These are phyloP conservation scores for Lasioglossum marginatum DNA, from an alignment of 2,888 invertebrate species.

Conservation along the genomic window DNA sequence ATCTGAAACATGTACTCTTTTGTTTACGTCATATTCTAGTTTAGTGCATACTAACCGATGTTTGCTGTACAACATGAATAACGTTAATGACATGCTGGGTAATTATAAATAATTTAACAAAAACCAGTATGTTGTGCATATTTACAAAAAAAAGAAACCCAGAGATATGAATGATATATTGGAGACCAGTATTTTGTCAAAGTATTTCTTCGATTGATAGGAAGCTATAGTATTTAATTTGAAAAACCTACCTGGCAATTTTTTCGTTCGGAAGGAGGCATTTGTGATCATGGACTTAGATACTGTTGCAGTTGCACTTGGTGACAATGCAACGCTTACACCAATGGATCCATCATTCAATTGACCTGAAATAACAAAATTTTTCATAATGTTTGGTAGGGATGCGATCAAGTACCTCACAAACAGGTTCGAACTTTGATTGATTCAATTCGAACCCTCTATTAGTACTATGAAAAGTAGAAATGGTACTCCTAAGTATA, in stretches of 20 bases:
- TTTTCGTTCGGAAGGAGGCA: conserved; percentile 98
- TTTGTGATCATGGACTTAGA: conserved; percentile 99
- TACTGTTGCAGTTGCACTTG: conserved; percentile 90
- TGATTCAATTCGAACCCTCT: too few species aligned
- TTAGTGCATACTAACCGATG: conserved; percentile 37
- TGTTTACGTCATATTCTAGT: conserved; percentile 12
- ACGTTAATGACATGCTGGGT: conserved; percentile 41
- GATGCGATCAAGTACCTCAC: too few species aligned
- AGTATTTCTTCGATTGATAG: conserved; percentile 1
- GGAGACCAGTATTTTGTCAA: conserved; percentile 16
- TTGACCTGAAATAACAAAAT: conserved; percentile 86
- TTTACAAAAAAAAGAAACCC: conserved; percentile 12
- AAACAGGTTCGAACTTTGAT: too few species aligned
- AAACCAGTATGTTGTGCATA: conserved; percentile 33
- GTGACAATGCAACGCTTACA: conserved; percentile 91
- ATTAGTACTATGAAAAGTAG: too few species aligned
- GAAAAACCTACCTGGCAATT: conserved; percentile 92
- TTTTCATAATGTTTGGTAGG: conserved; percentile 16
- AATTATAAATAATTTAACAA: conserved; percentile 29
- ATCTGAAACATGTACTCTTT: not conserved
- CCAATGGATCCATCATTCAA: conserved; percentile 93
- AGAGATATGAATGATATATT: conserved; percentile 7
- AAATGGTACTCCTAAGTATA: too few species aligned
- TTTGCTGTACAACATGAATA: conserved; percentile 31
- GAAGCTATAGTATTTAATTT: conserved; percentile 10